These are phyloP conservation scores for Argyresthia albistria DNA, from an alignment of 2,888 invertebrate species.

Conservation along the genomic window DNA sequence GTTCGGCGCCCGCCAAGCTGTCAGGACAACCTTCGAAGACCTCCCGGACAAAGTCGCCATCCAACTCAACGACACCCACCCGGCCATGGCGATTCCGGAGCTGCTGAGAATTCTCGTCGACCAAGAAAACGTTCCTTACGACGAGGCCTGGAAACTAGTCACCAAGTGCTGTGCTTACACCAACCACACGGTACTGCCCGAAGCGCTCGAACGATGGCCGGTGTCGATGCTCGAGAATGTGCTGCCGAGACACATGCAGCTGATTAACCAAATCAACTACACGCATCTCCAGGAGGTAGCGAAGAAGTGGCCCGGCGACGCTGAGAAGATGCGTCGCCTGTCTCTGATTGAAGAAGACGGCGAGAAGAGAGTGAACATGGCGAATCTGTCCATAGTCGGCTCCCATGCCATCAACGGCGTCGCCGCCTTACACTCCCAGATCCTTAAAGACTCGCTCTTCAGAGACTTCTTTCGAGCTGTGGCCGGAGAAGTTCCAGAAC, in stretches of 20 bases:
- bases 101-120: slow-evolving; percentile 95
- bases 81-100: slow-evolving; percentile 97
- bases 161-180: slow-evolving; percentile 95
- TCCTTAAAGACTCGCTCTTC: slow-evolving; percentile 93
- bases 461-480: slow-evolving; percentile 96
- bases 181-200: slow-evolving; percentile 98
- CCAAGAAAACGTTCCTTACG: slow-evolving; percentile 92
- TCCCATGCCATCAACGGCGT: slow-evolving; percentile 98
- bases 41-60: slow-evolving; percentile 96
- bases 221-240: slow-evolving; percentile 85
- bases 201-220: slow-evolving; percentile 97
- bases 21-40: slow-evolving; percentile 87
- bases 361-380: slow-evolving; percentile 99
- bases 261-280: slow-evolving; percentile 98
- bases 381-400: slow-evolving; percentile 94
- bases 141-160: slow-evolving; percentile 93
- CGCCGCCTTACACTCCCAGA: slow-evolving; percentile 96
- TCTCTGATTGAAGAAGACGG: slow-evolving; percentile 96
- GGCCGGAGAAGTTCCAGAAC: slow-evolving; percentile 98
- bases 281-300: slow-evolving; percentile 80
- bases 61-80: slow-evolving; percentile 99
- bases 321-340: slow-evolving; percentile 88
- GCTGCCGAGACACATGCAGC: slow-evolving; percentile 95
- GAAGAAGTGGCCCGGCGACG: slow-evolving; percentile 84
- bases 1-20: slow-evolving; percentile 89